phyloP scores from a whole-genome alignment of 2,888 invertebrate species.

The Neria commutata region DNA sequence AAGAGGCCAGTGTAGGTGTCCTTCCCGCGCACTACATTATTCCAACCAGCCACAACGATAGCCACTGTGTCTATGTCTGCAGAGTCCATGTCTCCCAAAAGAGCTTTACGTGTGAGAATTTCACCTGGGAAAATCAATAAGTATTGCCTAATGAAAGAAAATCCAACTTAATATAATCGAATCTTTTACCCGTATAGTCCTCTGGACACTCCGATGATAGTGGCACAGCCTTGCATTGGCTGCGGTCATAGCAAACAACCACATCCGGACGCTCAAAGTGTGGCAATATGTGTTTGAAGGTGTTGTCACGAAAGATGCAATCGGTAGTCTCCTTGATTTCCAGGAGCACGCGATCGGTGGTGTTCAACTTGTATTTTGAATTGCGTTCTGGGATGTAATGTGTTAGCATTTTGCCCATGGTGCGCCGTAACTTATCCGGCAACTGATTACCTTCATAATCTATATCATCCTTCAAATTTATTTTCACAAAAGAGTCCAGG shows the following conservation, averaged over 20 bases:
- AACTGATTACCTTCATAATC: slow-evolving; percentile 66
- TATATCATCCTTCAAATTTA: slow-evolving; percentile 43
- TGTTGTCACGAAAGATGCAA: slow-evolving; percentile 63
- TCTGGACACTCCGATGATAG: slow-evolving; percentile 63
- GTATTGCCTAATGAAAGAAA: too few species aligned
- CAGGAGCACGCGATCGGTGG: slow-evolving; percentile 67
- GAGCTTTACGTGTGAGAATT: slow-evolving; percentile 46
- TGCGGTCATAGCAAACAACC: slow-evolving; percentile 66
- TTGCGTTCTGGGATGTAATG: slow-evolving; percentile 67
- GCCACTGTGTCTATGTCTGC: slow-evolving; percentile 64
- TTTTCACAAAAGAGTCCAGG: slow-evolving; percentile 66
- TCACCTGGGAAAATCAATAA: too few species aligned
- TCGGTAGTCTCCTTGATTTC: slow-evolving; percentile 65
- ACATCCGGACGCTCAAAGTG: slow-evolving; percentile 72
- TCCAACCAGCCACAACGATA: slow-evolving; percentile 69
- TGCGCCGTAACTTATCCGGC: slow-evolving; percentile 60
- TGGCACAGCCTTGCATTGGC: slow-evolving; percentile 63
- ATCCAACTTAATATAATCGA: too few species aligned
- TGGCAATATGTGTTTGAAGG: slow-evolving; percentile 69
- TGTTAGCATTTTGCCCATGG: slow-evolving; percentile 67
- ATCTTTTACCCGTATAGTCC: slow-evolving; percentile 64
- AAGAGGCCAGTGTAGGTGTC: slow-evolving; percentile 66
- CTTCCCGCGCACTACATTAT: slow-evolving; percentile 66
- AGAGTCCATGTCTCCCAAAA: slow-evolving; percentile 39
- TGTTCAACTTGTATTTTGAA: slow-evolving; percentile 64